A percentile compares a stretch with the other conserved stretches of the same genome.
Evolutionary conservation across 1,140 invertebrate species (phyloP).

Genomic region (Helicoverpa armigera): DNA sequence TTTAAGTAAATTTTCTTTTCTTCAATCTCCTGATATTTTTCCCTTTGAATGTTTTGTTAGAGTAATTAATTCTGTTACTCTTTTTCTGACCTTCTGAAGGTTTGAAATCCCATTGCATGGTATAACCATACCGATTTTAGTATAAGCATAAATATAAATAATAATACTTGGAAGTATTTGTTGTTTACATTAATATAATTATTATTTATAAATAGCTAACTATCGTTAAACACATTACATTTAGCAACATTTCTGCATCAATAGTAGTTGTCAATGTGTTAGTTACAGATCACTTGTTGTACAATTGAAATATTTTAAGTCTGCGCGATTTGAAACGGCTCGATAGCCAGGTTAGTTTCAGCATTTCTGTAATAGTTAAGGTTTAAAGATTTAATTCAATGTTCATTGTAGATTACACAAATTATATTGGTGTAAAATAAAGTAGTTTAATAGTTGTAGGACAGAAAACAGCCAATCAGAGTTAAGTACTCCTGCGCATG

Average conservation of each 20-base stretch:
- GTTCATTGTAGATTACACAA: conserved; percentile 8
- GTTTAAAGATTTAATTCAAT: neutral
- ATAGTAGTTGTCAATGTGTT: conserved; percentile 25
- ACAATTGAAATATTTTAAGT: conserved; percentile 39
- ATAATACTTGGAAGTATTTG: neutral
- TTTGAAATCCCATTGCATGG: neutral
- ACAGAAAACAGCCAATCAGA: neutral
- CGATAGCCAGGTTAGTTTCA: conserved; percentile 6
- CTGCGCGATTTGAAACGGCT: conserved; percentile 17
- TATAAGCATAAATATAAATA: neutral
- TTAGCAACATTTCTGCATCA: neutral
- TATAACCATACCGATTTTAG: neutral
- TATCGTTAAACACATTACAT: conserved; percentile 27
- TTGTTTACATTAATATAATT: neutral
- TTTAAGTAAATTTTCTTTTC: conserved; percentile 26
- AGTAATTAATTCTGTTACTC: neutral
- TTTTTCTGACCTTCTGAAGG: neutral
- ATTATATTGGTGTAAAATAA: neutral
- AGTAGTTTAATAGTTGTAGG: conserved; percentile 3
- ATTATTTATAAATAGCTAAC: neutral
- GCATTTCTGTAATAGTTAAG: conserved; percentile 6
- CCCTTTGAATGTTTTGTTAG: neutral
- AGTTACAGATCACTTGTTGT: conserved; percentile 24
- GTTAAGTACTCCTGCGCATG: neutral
- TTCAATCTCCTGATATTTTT: neutral